Base-by-base conservation (phyloP, 2,888 invertebrate genomes). In the Cacoxenus indagator region DNA sequence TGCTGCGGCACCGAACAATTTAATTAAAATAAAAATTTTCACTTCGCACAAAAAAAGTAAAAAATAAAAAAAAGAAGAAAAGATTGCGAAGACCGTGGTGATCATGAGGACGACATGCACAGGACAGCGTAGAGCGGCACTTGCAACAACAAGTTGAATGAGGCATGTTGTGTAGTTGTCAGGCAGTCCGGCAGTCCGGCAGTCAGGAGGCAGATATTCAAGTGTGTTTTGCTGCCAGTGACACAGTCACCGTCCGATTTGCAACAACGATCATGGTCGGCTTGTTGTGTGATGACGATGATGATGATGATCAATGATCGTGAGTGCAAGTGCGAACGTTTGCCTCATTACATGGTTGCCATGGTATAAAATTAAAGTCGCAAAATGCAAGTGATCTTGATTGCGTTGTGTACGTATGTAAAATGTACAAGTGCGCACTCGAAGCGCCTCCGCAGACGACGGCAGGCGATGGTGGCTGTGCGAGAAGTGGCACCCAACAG, bases 1-100 rank as follows among this genome's bases (percentile, higher is more conserved):
- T n/a, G 46, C 45, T 24, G 22, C 3, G 14, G 77, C 83, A 81
- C 73, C 75, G 75, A 83, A 81, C 81, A 81, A 81, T 82, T 82
- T 82, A 82, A 83, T 82, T 82, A 83, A 83, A 82, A 83, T 81
- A 73, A 82, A 57, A 82, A 83, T 81, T 81, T 83, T 72, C 76
- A 79, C 77, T 77, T 80, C 78, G 74, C 82, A 65, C 51, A 19
- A 55, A 11, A 6, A 43, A 37, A 26, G 43, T 14, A 74, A 70
- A 68, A 76, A 67, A 73, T 67, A 68, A 62, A 70, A 24, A 45
- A 31, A 67, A 68, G 70, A 68, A 70, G 70, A 74, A 75, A 67
- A 27, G n/a, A 27, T 27, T 6, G 5, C 14, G 9, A 31, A 31
- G 37, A 37, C 37, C 9, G 37, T 37, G 37, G 14, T 37, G 37